Evolutionary conservation across 2,888 invertebrate species (phyloP).

Genomic region (Ernsta delagoae): DNA sequence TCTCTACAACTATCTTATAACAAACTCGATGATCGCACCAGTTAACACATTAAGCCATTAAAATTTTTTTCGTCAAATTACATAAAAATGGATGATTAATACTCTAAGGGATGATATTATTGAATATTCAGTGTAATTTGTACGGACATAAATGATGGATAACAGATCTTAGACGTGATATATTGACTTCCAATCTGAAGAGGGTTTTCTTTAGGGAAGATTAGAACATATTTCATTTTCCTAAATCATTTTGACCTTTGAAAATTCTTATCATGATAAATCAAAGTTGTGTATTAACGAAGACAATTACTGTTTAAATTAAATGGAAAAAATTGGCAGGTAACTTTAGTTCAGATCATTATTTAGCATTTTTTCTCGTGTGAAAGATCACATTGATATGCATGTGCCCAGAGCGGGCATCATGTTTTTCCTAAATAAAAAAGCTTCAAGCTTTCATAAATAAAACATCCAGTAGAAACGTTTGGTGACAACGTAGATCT

Average conservation of each 20-base stretch:
- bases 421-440: slow-evolving; percentile 64
- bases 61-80: no score
- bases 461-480: slow-evolving; percentile 69
- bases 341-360: no score
- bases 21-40: no score
- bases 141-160: slow-evolving; percentile 5
- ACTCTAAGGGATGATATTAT: slow-evolving; percentile 5
- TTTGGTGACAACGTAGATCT: slow-evolving; percentile 81
- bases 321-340: neutral
- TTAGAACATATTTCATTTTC: slow-evolving; percentile 16
- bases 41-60: no score
- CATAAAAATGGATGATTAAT: no score
- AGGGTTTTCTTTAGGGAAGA: slow-evolving; percentile 13
- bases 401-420: slow-evolving; percentile 12
- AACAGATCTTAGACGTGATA: slow-evolving; percentile 15
- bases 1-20: no score
- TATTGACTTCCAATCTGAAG: slow-evolving; percentile 18
- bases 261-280: neutral
- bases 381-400: slow-evolving; percentile 31
- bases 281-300: neutral
- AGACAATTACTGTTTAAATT: neutral
- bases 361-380: slow-evolving; percentile 11
- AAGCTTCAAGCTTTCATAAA: slow-evolving; percentile 73
- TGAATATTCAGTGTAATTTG: slow-evolving; percentile 9
- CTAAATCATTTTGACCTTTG: slow-evolving; percentile 16